Evolutionary conservation across 2,797 vertebrate genomes (phyloP).

Genomic region (Xiphorhynchus erythropygius): DNA sequence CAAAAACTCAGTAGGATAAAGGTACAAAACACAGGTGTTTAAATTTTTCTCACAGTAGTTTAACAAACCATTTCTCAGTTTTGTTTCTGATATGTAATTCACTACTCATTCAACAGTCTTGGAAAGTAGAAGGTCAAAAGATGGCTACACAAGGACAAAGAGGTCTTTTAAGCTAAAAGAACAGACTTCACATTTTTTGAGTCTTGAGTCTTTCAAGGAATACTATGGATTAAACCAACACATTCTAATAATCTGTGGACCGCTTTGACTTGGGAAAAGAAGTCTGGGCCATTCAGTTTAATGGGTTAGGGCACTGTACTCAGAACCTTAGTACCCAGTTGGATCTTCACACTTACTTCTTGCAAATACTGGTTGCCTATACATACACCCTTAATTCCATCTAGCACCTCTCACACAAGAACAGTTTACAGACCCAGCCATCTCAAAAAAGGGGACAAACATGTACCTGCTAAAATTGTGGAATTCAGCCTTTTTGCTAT

Average conservation of each 20-base stretch:
- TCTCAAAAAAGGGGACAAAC: background rate
- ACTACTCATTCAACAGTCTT: background rate
- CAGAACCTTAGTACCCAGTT: background rate
- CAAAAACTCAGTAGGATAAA: background rate
- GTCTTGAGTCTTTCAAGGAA: background rate
- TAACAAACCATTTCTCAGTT: background rate
- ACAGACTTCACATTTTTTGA: background rate
- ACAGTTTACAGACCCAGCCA: background rate
- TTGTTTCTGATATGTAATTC: background rate
- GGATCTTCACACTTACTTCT: background rate
- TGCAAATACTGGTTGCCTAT: background rate
- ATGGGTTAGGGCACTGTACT: background rate
- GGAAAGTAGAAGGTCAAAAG: background rate
- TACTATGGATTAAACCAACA: background rate
- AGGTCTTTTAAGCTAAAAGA: background rate
- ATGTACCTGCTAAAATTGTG: slow-evolving; percentile 81
- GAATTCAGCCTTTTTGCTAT: slow-evolving; percentile 54
- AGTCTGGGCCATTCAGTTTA: background rate
- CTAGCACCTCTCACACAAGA: background rate
- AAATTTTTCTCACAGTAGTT: background rate
- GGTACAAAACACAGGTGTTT: background rate
- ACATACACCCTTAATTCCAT: background rate
- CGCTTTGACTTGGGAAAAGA: background rate
- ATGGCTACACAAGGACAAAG: background rate
- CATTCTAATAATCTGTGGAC: background rate